phyloP scores from a whole-genome alignment of 1,140 invertebrate genomes.

The Paraescarpia echinospica region DNA sequence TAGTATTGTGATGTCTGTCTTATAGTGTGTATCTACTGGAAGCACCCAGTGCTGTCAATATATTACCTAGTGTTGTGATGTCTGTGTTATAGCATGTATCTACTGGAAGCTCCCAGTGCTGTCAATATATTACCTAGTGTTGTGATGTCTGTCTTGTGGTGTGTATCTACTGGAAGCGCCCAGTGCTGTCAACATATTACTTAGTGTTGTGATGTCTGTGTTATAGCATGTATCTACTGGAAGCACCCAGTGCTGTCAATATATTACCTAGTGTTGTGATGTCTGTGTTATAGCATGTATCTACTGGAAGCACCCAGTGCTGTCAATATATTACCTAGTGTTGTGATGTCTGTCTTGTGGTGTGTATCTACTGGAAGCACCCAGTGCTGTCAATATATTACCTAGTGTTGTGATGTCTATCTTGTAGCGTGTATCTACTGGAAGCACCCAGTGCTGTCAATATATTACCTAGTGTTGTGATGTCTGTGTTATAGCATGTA shows the following conservation, averaged over 20 bases:
- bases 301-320: constrained; percentile 11
- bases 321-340: not conserved
- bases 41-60: too few species aligned
- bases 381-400: not conserved
- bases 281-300: not conserved
- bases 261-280: not conserved
- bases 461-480: not conserved
- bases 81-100: too few species aligned
- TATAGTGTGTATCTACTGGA: too few species aligned
- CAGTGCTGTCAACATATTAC: too few species aligned
- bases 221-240: too few species aligned
- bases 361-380: not conserved
- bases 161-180: too few species aligned
- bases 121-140: too few species aligned
- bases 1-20: too few species aligned
- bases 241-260: not conserved
- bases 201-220: too few species aligned
- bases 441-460: not conserved
- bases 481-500: not conserved
- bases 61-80: too few species aligned
- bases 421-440: not conserved
- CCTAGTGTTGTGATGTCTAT: not conserved
- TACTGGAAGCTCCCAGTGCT: too few species aligned
- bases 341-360: not conserved
- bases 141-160: too few species aligned